Conservation (phyloP, 53 echinoderm and acorn worm genomes). For the Actinopyga echinites region DNA sequence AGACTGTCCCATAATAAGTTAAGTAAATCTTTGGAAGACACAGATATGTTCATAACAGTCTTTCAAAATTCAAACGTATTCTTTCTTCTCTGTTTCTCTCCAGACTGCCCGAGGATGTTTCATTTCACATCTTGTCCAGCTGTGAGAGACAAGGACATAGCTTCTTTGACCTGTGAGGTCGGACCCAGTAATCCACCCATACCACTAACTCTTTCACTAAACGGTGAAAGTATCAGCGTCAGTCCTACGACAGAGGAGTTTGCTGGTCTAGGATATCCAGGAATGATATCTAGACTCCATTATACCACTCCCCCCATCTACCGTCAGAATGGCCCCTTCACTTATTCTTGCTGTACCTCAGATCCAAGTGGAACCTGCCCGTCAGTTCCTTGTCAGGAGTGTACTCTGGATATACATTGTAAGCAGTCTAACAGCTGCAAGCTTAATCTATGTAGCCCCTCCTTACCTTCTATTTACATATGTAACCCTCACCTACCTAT, state of each 20-base stretch:
- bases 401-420: conserved; percentile 28
- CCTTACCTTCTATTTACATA: too few species aligned
- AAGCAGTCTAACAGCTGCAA: not conserved
- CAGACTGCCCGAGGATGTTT: conserved; percentile 29
- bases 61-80: too few species aligned
- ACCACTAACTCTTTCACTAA: not conserved
- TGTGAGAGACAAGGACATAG: conserved; percentile 14
- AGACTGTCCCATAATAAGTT: too few species aligned
- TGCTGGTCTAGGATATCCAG: conserved; percentile 18
- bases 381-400: not conserved
- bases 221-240: not conserved
- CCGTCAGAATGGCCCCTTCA: conserved; percentile 39
- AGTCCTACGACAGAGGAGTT: not conserved
- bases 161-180: conserved; percentile 24
- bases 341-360: not conserved
- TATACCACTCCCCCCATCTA: not conserved
- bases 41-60: too few species aligned
- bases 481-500: too few species aligned
- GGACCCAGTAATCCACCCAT: conserved; percentile 35
- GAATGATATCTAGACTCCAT: conserved; percentile 2
- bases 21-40: too few species aligned
- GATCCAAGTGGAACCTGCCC: not conserved
- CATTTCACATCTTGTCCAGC: conserved; percentile 29
- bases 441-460: too few species aligned
- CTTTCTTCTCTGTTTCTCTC: too few species aligned